Base-by-base conservation (phyloP, 2,113 vertebrate species). In the Chauna torquata region DNA sequence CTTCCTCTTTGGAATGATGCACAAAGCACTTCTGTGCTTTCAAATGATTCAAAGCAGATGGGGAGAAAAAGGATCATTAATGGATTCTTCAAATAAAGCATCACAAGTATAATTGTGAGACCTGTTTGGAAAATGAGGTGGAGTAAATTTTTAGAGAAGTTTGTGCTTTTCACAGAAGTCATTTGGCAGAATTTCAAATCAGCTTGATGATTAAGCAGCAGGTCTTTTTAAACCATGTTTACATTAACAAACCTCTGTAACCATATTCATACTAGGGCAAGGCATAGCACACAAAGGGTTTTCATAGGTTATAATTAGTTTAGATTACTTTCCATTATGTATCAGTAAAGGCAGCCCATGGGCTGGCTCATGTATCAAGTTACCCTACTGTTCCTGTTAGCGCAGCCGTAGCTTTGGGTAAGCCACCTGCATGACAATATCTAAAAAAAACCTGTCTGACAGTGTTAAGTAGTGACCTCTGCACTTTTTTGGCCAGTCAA, bases 281-380 rank as follows among this genome's bases (percentile, higher is more conserved):
- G 74, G 74, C 89, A 79, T 18, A 52, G 72, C 76, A 82, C 91
- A 94, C 57, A 87, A 91, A 89, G 74, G 20, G 25, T 59, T 92
- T 52, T 25, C 45, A 95, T 96, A 76, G 77, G 75, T 92, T 91
- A 81, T 84, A 91, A 94, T 96, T 90, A 95, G 79, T 86, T 92
- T 80, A 83, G 91, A 81, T 95, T 90, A 54, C 64, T 96, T 96
- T 95, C 92, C 95, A 94, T 93, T 94, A 88, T 92, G 76, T 88
- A 12, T 32, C 70, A 71, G 58, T 54, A 83, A 92, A 91, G 80
- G 88, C 94, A 97, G 92, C 82, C 76, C 2, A 5, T 77, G 82
- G 75, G 28, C 88, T 88, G 92, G 58, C 79, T 92, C 54, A 12
- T 65, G 79, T 93, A 90, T 94, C 82, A 66, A 22, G 68, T 83